These are phyloP conservation scores for Tryphoninae sp. DNA, from an alignment of 2,888 invertebrate species.

Conservation along the genomic window DNA sequence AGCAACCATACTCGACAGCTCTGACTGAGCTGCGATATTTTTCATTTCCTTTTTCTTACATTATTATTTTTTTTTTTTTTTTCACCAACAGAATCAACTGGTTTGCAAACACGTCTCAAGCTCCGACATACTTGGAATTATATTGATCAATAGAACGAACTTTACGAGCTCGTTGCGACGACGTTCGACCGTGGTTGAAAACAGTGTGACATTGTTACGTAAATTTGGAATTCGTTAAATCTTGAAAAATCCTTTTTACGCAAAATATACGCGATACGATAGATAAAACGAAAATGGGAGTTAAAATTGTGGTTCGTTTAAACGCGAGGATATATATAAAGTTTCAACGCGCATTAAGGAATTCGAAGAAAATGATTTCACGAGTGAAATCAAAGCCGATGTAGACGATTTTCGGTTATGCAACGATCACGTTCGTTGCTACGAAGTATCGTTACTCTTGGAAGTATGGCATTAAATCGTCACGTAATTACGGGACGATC, in stretches of 20 bases:
- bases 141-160: not conserved
- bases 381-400: too few species aligned
- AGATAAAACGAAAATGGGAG: too few species aligned
- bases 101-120: conserved; percentile 23
- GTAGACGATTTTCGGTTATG: not conserved
- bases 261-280: conserved; percentile 16
- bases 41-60: not conserved
- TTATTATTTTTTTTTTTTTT: not conserved
- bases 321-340: too few species aligned
- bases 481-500: conserved; percentile 27
- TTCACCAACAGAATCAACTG: conserved; percentile 10
- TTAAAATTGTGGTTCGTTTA: too few species aligned
- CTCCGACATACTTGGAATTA: not conserved
- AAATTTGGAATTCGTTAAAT: not conserved
- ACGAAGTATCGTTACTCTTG: not conserved
- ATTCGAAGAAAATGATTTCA: not conserved
- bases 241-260: not conserved
- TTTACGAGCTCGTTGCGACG: not conserved
- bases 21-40: conserved; percentile 5
- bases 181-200: not conserved
- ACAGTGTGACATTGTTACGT: not conserved
- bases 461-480: conserved; percentile 10
- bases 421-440: not conserved
- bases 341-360: not conserved
- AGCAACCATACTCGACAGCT: conserved; percentile 1